Evolutionary conservation across 1,140 invertebrate species (phyloP), one percentile per base, ranked within the genome.

Genomic region (Drosophila lacteicornis): DNA sequence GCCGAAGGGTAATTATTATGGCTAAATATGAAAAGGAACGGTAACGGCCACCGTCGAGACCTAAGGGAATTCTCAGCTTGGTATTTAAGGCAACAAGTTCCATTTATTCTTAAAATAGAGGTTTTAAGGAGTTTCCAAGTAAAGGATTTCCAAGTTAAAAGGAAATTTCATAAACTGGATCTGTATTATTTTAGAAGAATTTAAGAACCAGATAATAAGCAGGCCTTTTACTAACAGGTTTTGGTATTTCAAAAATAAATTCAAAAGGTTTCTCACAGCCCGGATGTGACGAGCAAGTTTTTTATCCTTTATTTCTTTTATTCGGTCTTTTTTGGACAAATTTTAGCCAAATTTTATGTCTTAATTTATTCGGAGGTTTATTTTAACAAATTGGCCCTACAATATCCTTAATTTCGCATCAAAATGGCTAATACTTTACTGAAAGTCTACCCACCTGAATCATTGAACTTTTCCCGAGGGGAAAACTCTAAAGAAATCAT

Each of bases 1-100:
- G 27, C 45, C 38, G 2, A 71, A 43, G 47, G 51, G 66, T 73
- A 58, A 73, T 73, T 73, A 43, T 59, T 67, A 70, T 45, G 46
- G 38, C 38, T 70, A 22, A 43, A 43, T 43, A 38, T 50, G 25
- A 13, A 45, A 36, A 46, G 12, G 17, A 65, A 15, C 11, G 15
- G 40, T 7, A 50, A 33, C 30, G 30, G 30, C 8, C 8, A 33
- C 30, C 30, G 30, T 33, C 30, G 30, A 2, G 30, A 36, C 45
- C 38, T 25, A 27, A 12, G 57, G 62, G 5, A 15, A 11, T 5
- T 40, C 33, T 25, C 1, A 12, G 4, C 22, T 43, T 17, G 25
- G 13, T 17, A n/a, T 62, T 62, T 6, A 12, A 11, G 30, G 8
- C 22, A 66, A 45, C 13, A 22, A n/a, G n/a, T 63, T 30, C 4